Conservation (phyloP, 2,797 vertebrate species). For the Ctenopoma multispine region DNA sequence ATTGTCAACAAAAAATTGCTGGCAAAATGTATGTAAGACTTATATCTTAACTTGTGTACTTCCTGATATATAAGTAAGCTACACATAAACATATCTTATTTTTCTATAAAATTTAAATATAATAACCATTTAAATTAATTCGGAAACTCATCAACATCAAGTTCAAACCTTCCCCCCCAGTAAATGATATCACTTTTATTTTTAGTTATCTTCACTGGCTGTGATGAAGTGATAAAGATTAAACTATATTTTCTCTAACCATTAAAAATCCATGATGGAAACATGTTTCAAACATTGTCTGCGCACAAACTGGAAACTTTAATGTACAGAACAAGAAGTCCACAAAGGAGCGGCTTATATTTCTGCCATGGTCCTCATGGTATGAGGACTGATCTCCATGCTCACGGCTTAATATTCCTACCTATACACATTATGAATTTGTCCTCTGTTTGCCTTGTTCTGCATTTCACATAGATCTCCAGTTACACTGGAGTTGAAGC, state of each 20-base stretch:
- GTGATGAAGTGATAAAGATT: background rate
- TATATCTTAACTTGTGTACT: background rate
- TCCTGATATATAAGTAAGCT: background rate
- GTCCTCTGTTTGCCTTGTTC: conserved; percentile 49
- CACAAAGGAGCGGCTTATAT: conserved; percentile 24
- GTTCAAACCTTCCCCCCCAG: background rate
- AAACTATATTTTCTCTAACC: background rate
- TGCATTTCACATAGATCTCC: conserved; percentile 61
- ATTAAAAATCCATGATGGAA: background rate
- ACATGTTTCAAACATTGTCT: background rate
- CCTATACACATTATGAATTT: conserved; percentile 38
- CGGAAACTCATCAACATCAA: background rate
- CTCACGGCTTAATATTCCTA: conserved; percentile 28
- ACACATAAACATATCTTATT: background rate
- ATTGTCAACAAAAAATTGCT: background rate
- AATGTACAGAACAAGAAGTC: background rate
- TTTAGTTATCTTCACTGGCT: background rate
- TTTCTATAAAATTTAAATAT: background rate
- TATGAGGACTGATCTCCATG: conserved; percentile 11
- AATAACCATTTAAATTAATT: background rate
- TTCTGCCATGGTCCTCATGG: background rate
- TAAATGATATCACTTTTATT: background rate
- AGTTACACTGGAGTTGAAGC: conserved; percentile 50
- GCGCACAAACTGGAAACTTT: conserved; percentile 5
- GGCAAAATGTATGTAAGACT: background rate